Base-by-base conservation (phyloP, 2,797 vertebrate genomes). In the Xiphorhynchus erythropygius region DNA sequence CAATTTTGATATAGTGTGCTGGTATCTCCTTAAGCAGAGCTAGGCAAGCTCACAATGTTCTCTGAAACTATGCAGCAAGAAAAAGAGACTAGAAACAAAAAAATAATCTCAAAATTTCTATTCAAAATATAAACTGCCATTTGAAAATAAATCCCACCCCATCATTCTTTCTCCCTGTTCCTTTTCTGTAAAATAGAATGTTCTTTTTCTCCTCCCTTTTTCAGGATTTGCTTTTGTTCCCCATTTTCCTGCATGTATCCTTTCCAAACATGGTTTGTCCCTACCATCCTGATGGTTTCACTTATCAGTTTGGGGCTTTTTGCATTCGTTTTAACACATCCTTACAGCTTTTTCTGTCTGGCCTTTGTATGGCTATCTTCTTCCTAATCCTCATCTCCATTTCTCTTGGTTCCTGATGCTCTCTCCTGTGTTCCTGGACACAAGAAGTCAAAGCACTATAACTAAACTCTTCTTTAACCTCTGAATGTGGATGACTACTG, bases 191-290 rank as follows among this genome's bases (percentile, higher is more conserved):
- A 86, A 84, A 44, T 9, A 90, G 18, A 82, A 56, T 0, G 0
- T 33, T 32, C 41, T 53, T 89, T 69, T 81, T 64, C 17, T 53
- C 8, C 19, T 52, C 42, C 7, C 13, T 35, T 84, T 91, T 60
- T 35, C 46, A 57, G 32, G 22, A 70, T 37, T 76, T 63, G 30
- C 14, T 86, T 84, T 64, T 65, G 35, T 39, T 85, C 24, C 30
- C 23, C 17, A 13, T 79, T 73, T 82, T 52, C 30, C n/a, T 39
- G 5, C 0, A 0, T 5, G 11, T 21, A 63, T 64, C 17, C 37
- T 75, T 64, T 18, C 13, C 27, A 80, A 78, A 67, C 10, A 22
- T 2, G 7, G 23, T 85, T 74, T 76, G n/a, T 14, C 17, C 27
- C 15, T 32, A 3, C 41, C 13, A 13, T 52, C 27, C 11, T 24